These are phyloP conservation scores for Myopa testacea DNA, from an alignment of 2,888 invertebrate species.

Conservation along the genomic window DNA sequence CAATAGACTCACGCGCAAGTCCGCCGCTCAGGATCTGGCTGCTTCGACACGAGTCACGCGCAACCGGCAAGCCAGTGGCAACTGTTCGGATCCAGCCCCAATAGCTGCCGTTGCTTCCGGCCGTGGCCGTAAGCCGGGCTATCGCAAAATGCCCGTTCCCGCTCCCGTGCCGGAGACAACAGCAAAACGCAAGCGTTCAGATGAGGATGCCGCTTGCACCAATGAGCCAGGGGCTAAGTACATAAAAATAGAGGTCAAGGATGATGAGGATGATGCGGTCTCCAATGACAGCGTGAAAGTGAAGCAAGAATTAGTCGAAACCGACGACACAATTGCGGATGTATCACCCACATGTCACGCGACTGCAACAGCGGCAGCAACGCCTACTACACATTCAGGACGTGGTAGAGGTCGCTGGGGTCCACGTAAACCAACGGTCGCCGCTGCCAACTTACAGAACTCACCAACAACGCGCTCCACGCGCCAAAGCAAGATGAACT, in stretches of 20 bases:
- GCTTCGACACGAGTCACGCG: slow-evolving; percentile 62
- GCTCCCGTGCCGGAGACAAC: slow-evolving; percentile 48
- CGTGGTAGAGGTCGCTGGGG: slow-evolving; percentile 54
- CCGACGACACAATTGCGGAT: slow-evolving; percentile 47
- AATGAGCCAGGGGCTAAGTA: slow-evolving; percentile 55
- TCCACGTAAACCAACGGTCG: slow-evolving; percentile 41
- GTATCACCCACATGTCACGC: slow-evolving; percentile 26
- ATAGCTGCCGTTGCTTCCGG: background rate
- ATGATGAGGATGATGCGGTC: slow-evolving; percentile 38
- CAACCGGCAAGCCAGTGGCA: slow-evolving; percentile 52
- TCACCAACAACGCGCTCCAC: slow-evolving; percentile 58
- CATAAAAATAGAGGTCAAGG: slow-evolving; percentile 55
- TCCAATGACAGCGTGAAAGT: slow-evolving; percentile 50
- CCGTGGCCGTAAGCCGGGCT: slow-evolving; percentile 46
- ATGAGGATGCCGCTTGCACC: slow-evolving; percentile 47
- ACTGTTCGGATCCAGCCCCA: slow-evolving; percentile 54
- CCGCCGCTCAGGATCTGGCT: slow-evolving; percentile 58
- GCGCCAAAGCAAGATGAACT: slow-evolving; percentile 55
- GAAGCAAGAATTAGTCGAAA: slow-evolving; percentile 59
- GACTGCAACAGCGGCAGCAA: slow-evolving; percentile 47
- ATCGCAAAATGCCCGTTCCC: slow-evolving; percentile 48
- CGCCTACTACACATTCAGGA: slow-evolving; percentile 45
- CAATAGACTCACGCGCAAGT: slow-evolving; percentile 64
- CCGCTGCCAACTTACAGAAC: slow-evolving; percentile 33
- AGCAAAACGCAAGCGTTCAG: slow-evolving; percentile 59